These are phyloP conservation scores for Rhyacichthys aspro DNA, from an alignment of 2,797 vertebrate genomes.

Conservation along the genomic window DNA sequence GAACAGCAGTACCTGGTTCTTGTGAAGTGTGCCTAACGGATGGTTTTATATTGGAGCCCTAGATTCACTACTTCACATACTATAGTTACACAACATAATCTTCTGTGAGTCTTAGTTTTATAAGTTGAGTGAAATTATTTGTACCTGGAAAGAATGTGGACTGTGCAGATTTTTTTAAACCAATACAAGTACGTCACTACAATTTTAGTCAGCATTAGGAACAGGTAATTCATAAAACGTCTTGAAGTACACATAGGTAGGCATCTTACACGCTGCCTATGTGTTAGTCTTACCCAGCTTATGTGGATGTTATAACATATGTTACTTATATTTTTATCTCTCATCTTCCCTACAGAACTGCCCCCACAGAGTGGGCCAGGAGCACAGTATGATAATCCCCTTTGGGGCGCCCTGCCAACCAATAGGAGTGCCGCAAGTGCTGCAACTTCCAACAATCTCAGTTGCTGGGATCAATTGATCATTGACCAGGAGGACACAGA, in stretches of 20 bases:
- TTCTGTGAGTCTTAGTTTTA: no score
- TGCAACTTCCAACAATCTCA: conserved; percentile 69
- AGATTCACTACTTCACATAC: no score
- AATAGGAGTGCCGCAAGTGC: conserved; percentile 87
- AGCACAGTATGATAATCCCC: conserved; percentile 96
- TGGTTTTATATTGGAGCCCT: no score
- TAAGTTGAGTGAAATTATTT: no score
- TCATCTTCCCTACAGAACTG: conserved; percentile 79
- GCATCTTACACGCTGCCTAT: conserved; percentile 43
- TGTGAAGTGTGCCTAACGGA: no score
- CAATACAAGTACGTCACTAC: no score
- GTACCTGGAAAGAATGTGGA: no score
- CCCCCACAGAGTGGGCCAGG: conserved; percentile 87
- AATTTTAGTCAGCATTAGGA: conserved; percentile 15
- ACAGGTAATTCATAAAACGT: no score
- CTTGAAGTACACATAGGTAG: conserved; percentile 9
- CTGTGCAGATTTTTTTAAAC: no score
- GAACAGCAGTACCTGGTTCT: no score
- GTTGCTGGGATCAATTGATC: conserved; percentile 92
- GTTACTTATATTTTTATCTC: conserved; percentile 15
- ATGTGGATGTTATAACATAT: conserved; percentile 48
- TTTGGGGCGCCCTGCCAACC: conserved; percentile 89
- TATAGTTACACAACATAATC: no score
- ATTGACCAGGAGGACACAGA: conserved; percentile 91
- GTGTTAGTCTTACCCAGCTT: conserved; percentile 37